These are phyloP conservation scores for Pithecia hirsuta DNA, from an alignment of 2,797 vertebrate genomes.

Conservation along the genomic window DNA sequence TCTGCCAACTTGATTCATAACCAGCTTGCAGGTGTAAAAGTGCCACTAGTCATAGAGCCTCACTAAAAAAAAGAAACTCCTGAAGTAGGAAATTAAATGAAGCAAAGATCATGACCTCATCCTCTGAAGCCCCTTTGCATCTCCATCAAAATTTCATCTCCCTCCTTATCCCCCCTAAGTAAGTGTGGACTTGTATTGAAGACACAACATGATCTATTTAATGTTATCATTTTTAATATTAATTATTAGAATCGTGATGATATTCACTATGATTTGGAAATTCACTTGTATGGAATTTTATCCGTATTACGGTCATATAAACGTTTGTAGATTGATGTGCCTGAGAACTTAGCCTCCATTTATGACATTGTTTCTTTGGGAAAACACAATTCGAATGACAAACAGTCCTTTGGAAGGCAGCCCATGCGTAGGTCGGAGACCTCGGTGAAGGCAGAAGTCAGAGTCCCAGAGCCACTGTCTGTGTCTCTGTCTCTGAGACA, in stretches of 20 bases:
- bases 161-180: not conserved
- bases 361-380: not conserved
- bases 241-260: not conserved
- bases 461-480: not conserved
- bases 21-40: not conserved
- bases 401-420: not conserved
- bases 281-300: fast-evolving
- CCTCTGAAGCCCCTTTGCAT: not conserved
- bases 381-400: not conserved
- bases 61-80: not conserved
- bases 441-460: not conserved
- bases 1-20: not conserved
- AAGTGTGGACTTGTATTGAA: not conserved
- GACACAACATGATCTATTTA: not conserved
- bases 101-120: not conserved
- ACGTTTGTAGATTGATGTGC: not conserved
- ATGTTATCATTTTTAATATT: not conserved
- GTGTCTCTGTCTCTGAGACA: not conserved
- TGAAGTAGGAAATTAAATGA: not conserved
- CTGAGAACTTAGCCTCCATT: not conserved
- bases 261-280: not conserved
- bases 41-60: not conserved
- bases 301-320: fast-evolving
- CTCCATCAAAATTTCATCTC: not conserved
- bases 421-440: not conserved